Evolutionary conservation across 2,888 invertebrate genomes (phyloP).

Genomic region (Penaeus monodon): DNA sequence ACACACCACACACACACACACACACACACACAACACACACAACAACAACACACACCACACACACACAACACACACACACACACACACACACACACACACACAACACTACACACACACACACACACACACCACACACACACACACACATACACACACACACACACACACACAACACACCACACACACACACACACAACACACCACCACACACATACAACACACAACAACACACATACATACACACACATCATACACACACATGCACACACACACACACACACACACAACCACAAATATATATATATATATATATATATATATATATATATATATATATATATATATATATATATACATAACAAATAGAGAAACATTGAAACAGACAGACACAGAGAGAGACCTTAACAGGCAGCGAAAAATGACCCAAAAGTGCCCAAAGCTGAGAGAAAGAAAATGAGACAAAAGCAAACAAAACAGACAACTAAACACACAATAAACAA

Average conservation of each 20-base stretch:
- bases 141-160: background rate
- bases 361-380: no score
- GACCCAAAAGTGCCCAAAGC: no score
- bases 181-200: background rate
- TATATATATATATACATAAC: background rate
- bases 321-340: slow-evolving; percentile 14
- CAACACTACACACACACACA: background rate
- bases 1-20: background rate
- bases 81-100: background rate
- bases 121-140: background rate
- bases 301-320: background rate
- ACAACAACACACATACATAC: background rate
- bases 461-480: no score
- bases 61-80: background rate
- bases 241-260: background rate
- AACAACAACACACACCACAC: no score
- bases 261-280: background rate
- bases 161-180: background rate
- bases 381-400: no score
- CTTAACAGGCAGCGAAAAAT: no score
- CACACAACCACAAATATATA: background rate
- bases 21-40: background rate
- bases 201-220: no score
- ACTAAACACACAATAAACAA: no score
- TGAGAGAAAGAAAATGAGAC: no score